phyloP scores from a whole-genome alignment of 2,888 invertebrate species.

The Calliscelio sp. region DNA sequence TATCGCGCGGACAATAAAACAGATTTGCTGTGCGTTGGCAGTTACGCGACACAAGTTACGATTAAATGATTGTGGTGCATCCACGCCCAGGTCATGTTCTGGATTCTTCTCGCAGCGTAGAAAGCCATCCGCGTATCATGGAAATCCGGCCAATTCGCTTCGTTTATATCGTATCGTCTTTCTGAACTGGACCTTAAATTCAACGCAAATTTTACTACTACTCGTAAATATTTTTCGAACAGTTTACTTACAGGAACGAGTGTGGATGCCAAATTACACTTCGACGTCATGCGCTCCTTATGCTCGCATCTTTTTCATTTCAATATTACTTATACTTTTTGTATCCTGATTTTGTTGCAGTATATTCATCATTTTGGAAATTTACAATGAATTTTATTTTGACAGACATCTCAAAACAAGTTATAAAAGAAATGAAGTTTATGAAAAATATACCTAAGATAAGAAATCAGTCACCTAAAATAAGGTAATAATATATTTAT shows the following conservation, averaged over 20 bases:
- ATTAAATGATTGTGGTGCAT: constrained; percentile 82
- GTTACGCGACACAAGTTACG: constrained; percentile 79
- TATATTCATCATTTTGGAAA: too few species aligned
- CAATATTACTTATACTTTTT: neutral
- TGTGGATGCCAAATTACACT: constrained; percentile 18
- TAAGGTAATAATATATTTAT: too few species aligned
- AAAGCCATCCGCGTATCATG: constrained; percentile 44
- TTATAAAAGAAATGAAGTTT: too few species aligned
- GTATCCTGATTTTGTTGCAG: too few species aligned
- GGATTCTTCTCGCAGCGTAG: constrained; percentile 76
- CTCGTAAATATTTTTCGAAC: constrained; percentile 56
- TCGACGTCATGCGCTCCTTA: too few species aligned
- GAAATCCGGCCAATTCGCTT: constrained; percentile 26
- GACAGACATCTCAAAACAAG: too few species aligned
- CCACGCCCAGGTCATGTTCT: constrained; percentile 81
- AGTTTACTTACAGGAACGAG: constrained; percentile 13
- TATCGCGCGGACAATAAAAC: constrained; percentile 82
- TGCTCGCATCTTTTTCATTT: neutral
- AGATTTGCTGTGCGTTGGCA: constrained; percentile 79
- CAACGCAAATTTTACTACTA: constrained; percentile 52
- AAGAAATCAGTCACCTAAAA: too few species aligned
- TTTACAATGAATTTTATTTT: too few species aligned
- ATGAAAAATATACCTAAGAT: too few species aligned
- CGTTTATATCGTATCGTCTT: constrained; percentile 32
- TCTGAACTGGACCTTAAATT: constrained; percentile 59